Percentiles rank a stretch among this genome's conserved stretches.
phyloP scores from a whole-genome alignment of 2,113 vertebrate species.

The Salvator merianae region DNA sequence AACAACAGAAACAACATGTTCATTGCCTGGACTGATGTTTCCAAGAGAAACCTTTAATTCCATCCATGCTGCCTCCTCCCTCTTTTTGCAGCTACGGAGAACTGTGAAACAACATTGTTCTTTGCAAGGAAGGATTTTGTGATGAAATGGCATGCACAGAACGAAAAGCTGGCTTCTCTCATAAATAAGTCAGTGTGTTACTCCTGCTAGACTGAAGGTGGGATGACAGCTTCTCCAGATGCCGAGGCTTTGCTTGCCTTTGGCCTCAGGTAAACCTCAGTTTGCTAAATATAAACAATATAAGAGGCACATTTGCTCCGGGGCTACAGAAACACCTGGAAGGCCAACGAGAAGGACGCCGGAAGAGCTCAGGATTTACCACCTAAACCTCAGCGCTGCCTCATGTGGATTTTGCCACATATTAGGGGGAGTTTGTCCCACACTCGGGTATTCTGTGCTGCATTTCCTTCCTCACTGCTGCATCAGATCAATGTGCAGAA shows the following conservation, averaged over 20 bases:
- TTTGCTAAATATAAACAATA: conserved; percentile 62
- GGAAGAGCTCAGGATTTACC: neutral
- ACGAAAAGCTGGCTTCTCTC: conserved; percentile 55
- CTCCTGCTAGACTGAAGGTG: conserved; percentile 67
- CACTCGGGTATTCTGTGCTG: neutral
- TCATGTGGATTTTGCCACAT: neutral
- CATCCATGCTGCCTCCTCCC: neutral
- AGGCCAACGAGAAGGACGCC: neutral
- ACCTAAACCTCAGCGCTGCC: neutral
- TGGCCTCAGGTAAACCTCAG: conserved; percentile 37
- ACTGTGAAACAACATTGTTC: conserved; percentile 40
- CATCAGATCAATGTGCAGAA: neutral
- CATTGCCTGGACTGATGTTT: accelerated
- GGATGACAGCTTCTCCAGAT: conserved; percentile 60
- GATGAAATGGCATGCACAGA: conserved; percentile 39
- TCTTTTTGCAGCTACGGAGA: conserved; percentile 44
- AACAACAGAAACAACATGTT: neutral
- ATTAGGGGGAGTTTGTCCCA: neutral
- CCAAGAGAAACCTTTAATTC: conserved; percentile 26
- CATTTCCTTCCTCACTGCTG: neutral
- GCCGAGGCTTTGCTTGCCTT: conserved; percentile 54
- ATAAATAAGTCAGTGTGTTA: conserved; percentile 73
- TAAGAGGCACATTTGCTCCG: conserved; percentile 30
- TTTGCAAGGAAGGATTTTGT: conserved; percentile 21
- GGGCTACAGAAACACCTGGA: conserved; percentile 34